phyloP scores from a whole-genome alignment of 2,888 invertebrate species.

The Argynnis bischoffii region DNA sequence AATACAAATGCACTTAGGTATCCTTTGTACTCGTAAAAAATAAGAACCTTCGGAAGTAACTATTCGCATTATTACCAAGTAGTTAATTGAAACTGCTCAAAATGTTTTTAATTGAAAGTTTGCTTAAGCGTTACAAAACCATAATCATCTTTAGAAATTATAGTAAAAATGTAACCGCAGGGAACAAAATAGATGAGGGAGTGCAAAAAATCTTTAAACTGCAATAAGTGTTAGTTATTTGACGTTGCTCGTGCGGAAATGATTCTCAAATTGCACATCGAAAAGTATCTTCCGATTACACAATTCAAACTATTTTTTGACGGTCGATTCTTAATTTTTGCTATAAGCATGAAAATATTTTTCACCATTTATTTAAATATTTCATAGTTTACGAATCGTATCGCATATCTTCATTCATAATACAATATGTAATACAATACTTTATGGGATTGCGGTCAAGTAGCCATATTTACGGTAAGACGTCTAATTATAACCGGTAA shows the following conservation, averaged over 20 bases:
- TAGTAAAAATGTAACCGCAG: slow-evolving; percentile 53
- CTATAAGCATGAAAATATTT: slow-evolving; percentile 23
- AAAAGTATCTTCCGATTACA: slow-evolving; percentile 68
- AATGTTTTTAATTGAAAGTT: slow-evolving; percentile 38
- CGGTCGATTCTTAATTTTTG: slow-evolving; percentile 45
- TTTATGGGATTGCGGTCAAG: slow-evolving; percentile 68
- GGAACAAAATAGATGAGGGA: slow-evolving; percentile 57
- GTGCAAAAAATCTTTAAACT: slow-evolving; percentile 63
- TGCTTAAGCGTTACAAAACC: slow-evolving; percentile 33
- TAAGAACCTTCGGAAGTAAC: slow-evolving; percentile 18
- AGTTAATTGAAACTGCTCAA: slow-evolving; percentile 41
- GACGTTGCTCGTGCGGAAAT: slow-evolving; percentile 75
- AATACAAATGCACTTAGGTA: neutral
- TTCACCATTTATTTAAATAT: slow-evolving; percentile 20
- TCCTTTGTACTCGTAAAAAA: slow-evolving; percentile 1
- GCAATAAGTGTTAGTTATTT: slow-evolving; percentile 66
- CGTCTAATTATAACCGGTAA: slow-evolving; percentile 59
- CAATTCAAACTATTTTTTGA: slow-evolving; percentile 44
- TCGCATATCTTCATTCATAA: slow-evolving; percentile 65
- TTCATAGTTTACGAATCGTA: slow-evolving; percentile 43
- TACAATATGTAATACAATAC: slow-evolving; percentile 61
- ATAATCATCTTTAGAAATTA: slow-evolving; percentile 30
- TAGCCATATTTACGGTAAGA: slow-evolving; percentile 50
- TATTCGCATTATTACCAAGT: slow-evolving; percentile 15
- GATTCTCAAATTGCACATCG: slow-evolving; percentile 78